Evolutionary conservation across 1,140 invertebrate genomes (phyloP).

Genomic region (Berghia stephanieae): DNA sequence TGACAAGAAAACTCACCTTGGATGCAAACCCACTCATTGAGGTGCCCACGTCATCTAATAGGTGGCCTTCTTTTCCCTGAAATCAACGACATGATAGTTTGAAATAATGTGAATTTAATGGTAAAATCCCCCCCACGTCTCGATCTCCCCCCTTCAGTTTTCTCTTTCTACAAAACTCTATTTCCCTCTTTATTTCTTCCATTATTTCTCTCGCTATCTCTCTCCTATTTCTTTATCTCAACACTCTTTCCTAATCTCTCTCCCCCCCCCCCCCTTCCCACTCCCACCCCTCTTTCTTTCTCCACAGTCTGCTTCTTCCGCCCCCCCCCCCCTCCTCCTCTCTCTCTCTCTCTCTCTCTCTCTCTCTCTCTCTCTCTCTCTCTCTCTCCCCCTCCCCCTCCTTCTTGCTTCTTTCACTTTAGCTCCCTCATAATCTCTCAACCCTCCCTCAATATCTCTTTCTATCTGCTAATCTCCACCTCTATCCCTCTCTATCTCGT

Average conservation of each 20-base stretch:
- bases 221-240: neutral
- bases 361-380: neutral
- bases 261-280: neutral
- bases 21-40: conserved; percentile 64
- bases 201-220: neutral
- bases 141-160: too few relatives aligned
- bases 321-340: neutral
- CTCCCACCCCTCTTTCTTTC: neutral
- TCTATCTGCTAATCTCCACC: neutral
- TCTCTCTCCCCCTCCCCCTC: neutral
- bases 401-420: neutral
- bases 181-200: neutral
- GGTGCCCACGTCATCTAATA: conserved; percentile 61
- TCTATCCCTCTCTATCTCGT: neutral
- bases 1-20: conserved; percentile 57
- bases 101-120: neutral
- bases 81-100: conserved; percentile 30
- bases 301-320: neutral
- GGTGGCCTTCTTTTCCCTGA: conserved; percentile 57
- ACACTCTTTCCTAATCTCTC: neutral
- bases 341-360: neutral
- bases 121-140: too few relatives aligned
- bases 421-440: neutral
- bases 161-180: neutral
- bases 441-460: neutral